Base-by-base conservation (phyloP, 2,113 vertebrate species). In the Zosterops pallidus region DNA sequence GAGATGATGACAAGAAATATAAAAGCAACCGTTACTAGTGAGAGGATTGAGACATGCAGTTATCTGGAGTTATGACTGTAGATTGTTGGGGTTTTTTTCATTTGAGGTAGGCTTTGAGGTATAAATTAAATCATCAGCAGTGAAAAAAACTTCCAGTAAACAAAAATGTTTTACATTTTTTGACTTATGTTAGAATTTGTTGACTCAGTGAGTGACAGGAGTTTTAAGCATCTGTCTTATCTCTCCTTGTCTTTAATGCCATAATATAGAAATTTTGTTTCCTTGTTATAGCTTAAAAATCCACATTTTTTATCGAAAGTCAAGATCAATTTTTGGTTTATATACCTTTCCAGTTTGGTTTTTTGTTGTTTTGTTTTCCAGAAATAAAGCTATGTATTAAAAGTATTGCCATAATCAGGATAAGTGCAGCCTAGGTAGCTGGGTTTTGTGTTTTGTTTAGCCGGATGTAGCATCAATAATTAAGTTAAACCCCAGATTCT, bases 71-170 rank as follows among this genome's bases (percentile, higher is more conserved):
- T 60, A 44, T 49, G 76, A 41, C 28, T n/a, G 21, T 33, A 49
- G 37, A 47, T 16, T 28, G 18, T 56, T 5, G 2, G 1, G 0
- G 0, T 1, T 14, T 19, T 62, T 83, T 65, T 60, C 12, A n/a
- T 50, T 59, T 65, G 33, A 84, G 24, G 19, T 69, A 84, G 15
- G 8, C 11, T 89, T 92, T 89, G n/a, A 89, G 86, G 8, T 83
- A 85, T 47, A 83, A 77, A 86, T 94, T 55, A 83, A 90, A 60
- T 93, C 59, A 92, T 86, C 60, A 86, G 7, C 35, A 63, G 11
- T 59, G 29, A 37, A 74, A 81, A 75, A 79, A 50, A 9, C 11
- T 71, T 71, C 11, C 20, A 90, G 29, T 46, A 88, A 25, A 67
- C 39, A 63, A 92, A 59, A 90, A 87, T 56, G 6, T 13, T 68